Conservation (phyloP, 2,888 invertebrate genomes). For the Yponomeuta malinellus region DNA sequence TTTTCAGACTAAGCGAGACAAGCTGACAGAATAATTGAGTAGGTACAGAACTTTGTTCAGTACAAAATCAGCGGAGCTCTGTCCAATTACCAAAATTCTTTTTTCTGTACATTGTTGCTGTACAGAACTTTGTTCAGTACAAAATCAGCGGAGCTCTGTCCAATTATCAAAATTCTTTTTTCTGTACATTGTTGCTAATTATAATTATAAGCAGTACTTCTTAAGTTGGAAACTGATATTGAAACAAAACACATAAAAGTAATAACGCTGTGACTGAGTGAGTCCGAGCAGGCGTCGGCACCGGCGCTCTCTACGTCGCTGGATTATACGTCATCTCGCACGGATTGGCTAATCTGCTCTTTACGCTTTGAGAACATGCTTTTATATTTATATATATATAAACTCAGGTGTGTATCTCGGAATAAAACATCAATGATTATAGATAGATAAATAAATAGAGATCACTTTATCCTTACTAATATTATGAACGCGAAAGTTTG, state of each 20-base stretch:
- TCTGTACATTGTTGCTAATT: background rate
- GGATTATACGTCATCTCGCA: background rate
- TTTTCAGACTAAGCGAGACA: background rate
- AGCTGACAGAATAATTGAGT: background rate
- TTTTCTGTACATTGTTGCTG: no score
- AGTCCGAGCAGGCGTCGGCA: background rate
- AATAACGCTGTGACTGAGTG: background rate
- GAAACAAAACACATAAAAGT: conserved; percentile 1
- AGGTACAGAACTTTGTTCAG: background rate
- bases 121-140: background rate
- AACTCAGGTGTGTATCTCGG: no score
- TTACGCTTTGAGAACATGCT: background rate
- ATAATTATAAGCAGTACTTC: background rate
- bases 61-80: background rate
- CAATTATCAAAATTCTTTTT: background rate
- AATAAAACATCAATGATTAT: no score
- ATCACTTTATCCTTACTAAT: no score
- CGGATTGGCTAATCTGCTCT: background rate
- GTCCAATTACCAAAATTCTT: no score
- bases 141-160: background rate
- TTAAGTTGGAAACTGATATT: background rate
- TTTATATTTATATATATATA: no score
- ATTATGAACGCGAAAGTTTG: no score
- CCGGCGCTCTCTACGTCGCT: background rate
- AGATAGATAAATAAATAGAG: no score